Evolutionary conservation across 92 coral and sea anemone species (phyloP).

Genomic region (Muricea muricata): DNA sequence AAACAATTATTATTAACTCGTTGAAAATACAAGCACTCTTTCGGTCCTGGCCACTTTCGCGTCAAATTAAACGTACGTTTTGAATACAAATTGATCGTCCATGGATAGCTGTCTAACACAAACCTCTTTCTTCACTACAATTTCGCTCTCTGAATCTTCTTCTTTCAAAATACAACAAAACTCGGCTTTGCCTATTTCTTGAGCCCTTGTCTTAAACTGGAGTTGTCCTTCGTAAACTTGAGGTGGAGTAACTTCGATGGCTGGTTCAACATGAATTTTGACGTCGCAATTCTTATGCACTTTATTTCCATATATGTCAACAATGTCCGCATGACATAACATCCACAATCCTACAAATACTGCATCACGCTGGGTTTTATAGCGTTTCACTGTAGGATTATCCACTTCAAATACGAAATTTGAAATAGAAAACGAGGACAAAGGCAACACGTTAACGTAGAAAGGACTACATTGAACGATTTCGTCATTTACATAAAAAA

Average conservation of each 20-base stretch:
- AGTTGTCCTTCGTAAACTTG: neutral
- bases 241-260: neutral
- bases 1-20: too few relatives aligned
- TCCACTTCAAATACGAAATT: conserved; percentile 4
- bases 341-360: neutral
- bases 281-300: neutral
- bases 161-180: conserved; percentile 16
- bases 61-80: neutral
- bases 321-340: conserved; percentile 7
- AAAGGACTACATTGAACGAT: neutral
- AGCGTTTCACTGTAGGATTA: neutral
- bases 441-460: conserved; percentile 18
- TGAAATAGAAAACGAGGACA: neutral
- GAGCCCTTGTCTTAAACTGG: conserved; percentile 6
- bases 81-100: conserved; percentile 4
- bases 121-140: conserved; percentile 14
- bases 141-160: conserved; percentile 18
- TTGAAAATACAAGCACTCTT: neutral
- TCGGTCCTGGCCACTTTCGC: neutral
- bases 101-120: conserved; percentile 25
- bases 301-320: conserved; percentile 26
- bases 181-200: neutral
- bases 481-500: conserved; percentile 30
- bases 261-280: neutral
- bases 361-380: neutral